phyloP scores from a whole-genome alignment of 30 jellyfish, hydroid and myxozoan species.

The Aurelia aurita region DNA sequence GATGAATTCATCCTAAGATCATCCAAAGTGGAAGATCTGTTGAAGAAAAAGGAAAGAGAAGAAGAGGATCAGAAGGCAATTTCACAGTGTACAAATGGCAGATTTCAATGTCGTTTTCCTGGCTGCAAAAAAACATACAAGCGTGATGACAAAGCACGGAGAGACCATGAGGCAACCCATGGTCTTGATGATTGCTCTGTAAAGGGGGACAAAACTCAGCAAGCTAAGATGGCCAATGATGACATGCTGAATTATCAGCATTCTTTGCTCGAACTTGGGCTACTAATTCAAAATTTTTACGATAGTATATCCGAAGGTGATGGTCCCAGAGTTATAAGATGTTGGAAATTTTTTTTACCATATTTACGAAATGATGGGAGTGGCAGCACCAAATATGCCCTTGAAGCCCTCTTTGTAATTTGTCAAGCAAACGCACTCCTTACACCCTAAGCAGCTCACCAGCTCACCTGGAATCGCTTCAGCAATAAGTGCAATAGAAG shows the following conservation, averaged over 20 bases:
- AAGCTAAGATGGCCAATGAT: neutral
- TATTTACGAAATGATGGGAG: conserved; percentile 27
- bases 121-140: conserved; percentile 24
- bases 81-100: neutral
- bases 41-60: conserved; percentile 3
- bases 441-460: conserved; percentile 39
- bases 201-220: neutral
- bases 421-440: conserved; percentile 15
- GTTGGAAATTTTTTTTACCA: conserved; percentile 20
- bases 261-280: conserved; percentile 27
- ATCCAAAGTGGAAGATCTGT: conserved; percentile 19
- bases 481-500: too few species aligned
- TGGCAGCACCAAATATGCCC: conserved; percentile 30
- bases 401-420: conserved; percentile 7
- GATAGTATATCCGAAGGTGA: conserved; percentile 31
- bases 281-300: conserved; percentile 18
- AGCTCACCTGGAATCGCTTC: conserved; percentile 47
- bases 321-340: conserved; percentile 7
- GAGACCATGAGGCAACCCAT: conserved; percentile 21
- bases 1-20: conserved; percentile 17
- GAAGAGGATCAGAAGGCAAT: neutral
- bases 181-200: neutral
- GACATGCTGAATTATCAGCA: conserved; percentile 32
- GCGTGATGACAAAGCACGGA: conserved; percentile 7
- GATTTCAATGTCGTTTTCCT: conserved; percentile 16